Conservation (phyloP, 35 echinoderm and acorn worm species). For the Holothuria glaberrima region DNA sequence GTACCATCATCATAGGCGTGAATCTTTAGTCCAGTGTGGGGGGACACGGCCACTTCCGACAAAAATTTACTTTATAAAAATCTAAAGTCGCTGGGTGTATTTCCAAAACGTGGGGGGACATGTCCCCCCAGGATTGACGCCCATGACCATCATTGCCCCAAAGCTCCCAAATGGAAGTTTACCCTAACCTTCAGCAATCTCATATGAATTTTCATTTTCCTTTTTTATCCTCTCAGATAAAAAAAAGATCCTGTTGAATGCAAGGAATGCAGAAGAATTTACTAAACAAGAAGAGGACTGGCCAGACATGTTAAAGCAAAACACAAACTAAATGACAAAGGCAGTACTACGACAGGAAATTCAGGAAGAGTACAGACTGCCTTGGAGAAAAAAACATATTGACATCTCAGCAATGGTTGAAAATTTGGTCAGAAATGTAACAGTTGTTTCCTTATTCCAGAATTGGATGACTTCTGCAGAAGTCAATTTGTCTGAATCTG, state of each 20-base stretch:
- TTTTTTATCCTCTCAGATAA: not conserved
- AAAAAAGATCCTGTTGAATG: not conserved
- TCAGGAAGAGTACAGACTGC: not conserved
- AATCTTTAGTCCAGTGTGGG: no score
- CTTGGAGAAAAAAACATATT: constrained; percentile 9
- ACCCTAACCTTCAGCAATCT: not conserved
- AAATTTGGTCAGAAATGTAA: constrained; percentile 16
- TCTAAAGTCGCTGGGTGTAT: no score
- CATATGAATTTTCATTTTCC: not conserved
- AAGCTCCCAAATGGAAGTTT: not conserved
- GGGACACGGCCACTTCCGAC: no score
- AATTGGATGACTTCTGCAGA: not conserved
- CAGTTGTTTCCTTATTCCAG: constrained; percentile 23
- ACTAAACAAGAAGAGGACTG: not conserved
- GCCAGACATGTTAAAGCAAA: constrained; percentile 12
- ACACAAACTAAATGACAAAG: not conserved
- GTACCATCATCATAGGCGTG: no score
- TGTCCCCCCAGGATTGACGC: no score
- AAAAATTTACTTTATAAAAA: no score
- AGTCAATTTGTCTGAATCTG: not conserved
- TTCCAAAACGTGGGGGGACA: no score
- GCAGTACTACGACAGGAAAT: constrained; percentile 6
- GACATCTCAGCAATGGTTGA: constrained; percentile 2
- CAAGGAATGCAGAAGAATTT: constrained; percentile 1
- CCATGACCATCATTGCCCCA: no score